phyloP scores from a whole-genome alignment of 2,888 invertebrate genomes.

The Mallateleia sp. region DNA sequence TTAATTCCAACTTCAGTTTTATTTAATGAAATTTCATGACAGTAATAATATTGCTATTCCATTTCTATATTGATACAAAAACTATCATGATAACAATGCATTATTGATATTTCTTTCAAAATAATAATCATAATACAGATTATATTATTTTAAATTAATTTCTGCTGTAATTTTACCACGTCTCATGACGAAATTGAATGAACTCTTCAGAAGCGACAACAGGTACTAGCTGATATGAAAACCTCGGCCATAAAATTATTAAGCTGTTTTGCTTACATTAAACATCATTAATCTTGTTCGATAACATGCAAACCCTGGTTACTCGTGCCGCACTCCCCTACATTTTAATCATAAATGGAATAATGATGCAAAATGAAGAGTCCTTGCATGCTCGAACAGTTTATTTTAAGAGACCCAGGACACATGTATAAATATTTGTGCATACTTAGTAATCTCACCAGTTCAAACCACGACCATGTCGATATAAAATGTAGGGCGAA shows the following conservation, averaged over 20 bases:
- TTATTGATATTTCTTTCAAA: too few relatives aligned
- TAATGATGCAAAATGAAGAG: conserved; percentile 53
- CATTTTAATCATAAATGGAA: conserved; percentile 50
- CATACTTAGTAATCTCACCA: conserved; percentile 27
- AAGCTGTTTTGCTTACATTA: conserved; percentile 54
- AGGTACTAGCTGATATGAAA: conserved; percentile 1
- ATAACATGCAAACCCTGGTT: conserved; percentile 32
- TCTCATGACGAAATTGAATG: neutral
- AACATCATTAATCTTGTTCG: conserved; percentile 60
- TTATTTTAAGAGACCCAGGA: conserved; percentile 44
- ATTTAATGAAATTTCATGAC: too few relatives aligned
- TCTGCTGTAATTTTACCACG: too few relatives aligned
- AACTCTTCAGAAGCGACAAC: conserved; percentile 4
- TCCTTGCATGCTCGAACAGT: conserved; percentile 39
- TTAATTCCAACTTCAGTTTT: too few relatives aligned
- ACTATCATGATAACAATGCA: too few relatives aligned
- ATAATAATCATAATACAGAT: too few relatives aligned
- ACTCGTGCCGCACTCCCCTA: conserved; percentile 1
- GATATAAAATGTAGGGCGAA: conserved; percentile 50
- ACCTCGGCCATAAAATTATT: conserved; percentile 40
- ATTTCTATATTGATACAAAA: too few relatives aligned
- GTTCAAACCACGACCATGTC: conserved; percentile 17
- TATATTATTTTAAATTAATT: too few relatives aligned
- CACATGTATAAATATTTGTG: conserved; percentile 56
- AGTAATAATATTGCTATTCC: too few relatives aligned